phyloP scores from a whole-genome alignment of 2,113 vertebrate species.

The Salvator merianae region DNA sequence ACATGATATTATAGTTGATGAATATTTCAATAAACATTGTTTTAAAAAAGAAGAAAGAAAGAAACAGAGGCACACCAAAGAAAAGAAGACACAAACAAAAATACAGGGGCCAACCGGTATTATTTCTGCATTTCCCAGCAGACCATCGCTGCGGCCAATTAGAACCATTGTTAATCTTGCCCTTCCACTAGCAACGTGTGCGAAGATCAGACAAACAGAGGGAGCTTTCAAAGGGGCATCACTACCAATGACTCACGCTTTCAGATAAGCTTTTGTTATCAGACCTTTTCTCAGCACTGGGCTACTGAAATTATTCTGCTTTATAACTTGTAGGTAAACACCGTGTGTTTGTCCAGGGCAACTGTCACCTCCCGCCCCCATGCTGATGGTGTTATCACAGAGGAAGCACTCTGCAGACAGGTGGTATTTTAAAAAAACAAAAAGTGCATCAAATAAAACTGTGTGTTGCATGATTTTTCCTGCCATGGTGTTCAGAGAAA shows the following conservation, averaged over 20 bases:
- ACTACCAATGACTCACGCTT: conserved; percentile 51
- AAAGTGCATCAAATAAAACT: conserved; percentile 63
- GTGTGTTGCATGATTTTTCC: conserved; percentile 42
- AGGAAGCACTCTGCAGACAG: conserved; percentile 77
- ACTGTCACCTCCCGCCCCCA: conserved; percentile 49
- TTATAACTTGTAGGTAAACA: conserved; percentile 66
- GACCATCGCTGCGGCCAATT: conserved; percentile 56
- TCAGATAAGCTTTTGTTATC: conserved; percentile 67
- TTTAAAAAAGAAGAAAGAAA: too few species aligned
- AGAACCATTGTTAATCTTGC: conserved; percentile 57
- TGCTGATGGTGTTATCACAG: conserved; percentile 69
- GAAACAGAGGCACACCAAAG: too few species aligned
- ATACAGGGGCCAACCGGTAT: conserved; percentile 18
- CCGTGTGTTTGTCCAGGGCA: conserved; percentile 75
- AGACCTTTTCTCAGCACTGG: conserved; percentile 47
- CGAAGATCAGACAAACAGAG: conserved; percentile 46
- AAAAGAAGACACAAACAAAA: not conserved
- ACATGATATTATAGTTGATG: too few species aligned
- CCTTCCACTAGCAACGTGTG: not conserved
- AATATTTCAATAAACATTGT: too few species aligned
- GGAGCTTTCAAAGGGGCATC: conserved; percentile 62
- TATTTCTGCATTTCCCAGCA: conserved; percentile 48
- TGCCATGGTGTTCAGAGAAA: not conserved
- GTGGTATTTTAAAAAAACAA: conserved; percentile 62
- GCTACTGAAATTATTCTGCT: conserved; percentile 56